Base-by-base conservation (phyloP, 92 coral and sea anemone genomes). In the Parazoanthus darwini region DNA sequence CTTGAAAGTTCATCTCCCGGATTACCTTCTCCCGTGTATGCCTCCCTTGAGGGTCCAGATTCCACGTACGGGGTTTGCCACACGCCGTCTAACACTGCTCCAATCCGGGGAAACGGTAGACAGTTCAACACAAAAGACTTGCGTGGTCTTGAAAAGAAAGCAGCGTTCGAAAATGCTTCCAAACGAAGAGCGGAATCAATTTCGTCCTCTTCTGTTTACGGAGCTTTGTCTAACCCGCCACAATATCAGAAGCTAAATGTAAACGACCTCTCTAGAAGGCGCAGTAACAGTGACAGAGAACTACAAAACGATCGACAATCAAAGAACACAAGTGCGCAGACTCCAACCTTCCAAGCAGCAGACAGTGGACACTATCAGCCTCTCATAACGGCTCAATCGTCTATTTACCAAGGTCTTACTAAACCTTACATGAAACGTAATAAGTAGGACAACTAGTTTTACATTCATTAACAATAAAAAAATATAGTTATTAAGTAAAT, bases 11-110 rank as follows among this genome's bases (percentile, higher is more conserved):
- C 83, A 54, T 39, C 63, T 20, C 83, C 83, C 8, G 66, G 66
- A 10, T 5, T 18, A 9, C 4, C 23, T 70, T 79, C 83, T 10
- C 83, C 83, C 25, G 83, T 79, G 18, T 79, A 79, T 26, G 83
- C 23, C 70, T 79, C 83, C 37, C 67, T 79, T n/a, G 83, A 79
- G n/a, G 83, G 68, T 25, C 83, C 83, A 26, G 83, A 54, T n/a
- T 70, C 83, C 11, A 29, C 4, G 46, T 79, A 79, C 43, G 67
- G 20, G 42, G 36, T 26, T 29, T 26, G 58, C 22, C 9, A 56
- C 13, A 8, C 22, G n/a, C 83, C 18, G 6, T 33, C 43, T 35
- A 79, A 15, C 43, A 35, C 46, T 79, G 22, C 39, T 79, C 23
- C 48, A 39, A 5, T 37, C 10, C 54, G 33, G 26, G 46, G 66